phyloP scores from a whole-genome alignment of 37 sponge, comb jelly and placozoan genomes.

The Aplysina aerophoba region DNA sequence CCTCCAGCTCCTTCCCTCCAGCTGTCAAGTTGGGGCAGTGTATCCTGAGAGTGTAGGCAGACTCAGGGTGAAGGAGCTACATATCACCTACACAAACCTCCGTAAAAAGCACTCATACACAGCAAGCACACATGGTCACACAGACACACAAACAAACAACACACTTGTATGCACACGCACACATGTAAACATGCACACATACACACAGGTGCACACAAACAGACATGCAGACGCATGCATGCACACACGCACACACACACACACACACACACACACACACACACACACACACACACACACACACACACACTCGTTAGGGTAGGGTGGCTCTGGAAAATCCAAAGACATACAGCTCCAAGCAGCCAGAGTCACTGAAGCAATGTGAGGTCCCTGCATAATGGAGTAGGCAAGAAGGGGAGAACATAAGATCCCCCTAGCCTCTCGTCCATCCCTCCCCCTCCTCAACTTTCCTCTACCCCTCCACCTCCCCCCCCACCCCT shows the following conservation, averaged over 20 bases:
- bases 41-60: slow-evolving; percentile 4
- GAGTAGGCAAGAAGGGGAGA: not conserved
- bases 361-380: slow-evolving; percentile 97
- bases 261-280: slow-evolving; percentile 22
- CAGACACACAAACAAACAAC: no score
- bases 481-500: no score
- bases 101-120: no score
- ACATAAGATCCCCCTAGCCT: not conserved
- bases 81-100: no score
- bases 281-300: slow-evolving; percentile 30
- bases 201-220: slow-evolving; percentile 1
- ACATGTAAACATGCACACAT: not conserved
- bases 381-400: slow-evolving; percentile 88
- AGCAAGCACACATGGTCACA: no score
- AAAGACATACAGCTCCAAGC: slow-evolving; percentile 95
- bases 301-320: slow-evolving; percentile 66
- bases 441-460: not conserved
- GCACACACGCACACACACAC: slow-evolving; percentile 26
- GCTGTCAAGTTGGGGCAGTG: slow-evolving; percentile 9
- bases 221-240: slow-evolving; percentile 6
- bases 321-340: slow-evolving; percentile 98
- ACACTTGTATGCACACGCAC: slow-evolving; percentile 13
- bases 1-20: not conserved
- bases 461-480: not conserved
- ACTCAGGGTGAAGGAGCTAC: no score